Evolutionary conservation across 2,888 invertebrate genomes (phyloP).

Genomic region (Harpalus rubripes): DNA sequence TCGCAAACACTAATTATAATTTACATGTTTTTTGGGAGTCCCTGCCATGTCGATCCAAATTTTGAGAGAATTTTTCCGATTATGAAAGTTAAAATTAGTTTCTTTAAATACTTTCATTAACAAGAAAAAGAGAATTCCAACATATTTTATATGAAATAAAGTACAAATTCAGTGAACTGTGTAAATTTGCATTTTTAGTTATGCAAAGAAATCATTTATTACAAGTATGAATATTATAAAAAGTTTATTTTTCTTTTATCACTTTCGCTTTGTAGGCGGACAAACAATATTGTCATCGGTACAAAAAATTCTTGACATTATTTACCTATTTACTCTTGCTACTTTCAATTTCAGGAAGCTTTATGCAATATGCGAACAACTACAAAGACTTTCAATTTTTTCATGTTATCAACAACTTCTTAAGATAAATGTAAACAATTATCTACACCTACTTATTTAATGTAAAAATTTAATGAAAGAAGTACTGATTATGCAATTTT

Average conservation of each 20-base stretch:
- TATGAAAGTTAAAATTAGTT: conserved; percentile 24
- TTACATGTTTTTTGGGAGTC: no score
- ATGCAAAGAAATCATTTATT: conserved; percentile 52
- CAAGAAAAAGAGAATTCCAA: conserved; percentile 45
- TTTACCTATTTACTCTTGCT: conserved; percentile 42
- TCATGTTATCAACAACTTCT: background rate
- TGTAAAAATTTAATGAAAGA: background rate
- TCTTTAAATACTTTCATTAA: conserved; percentile 48
- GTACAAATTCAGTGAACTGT: conserved; percentile 31
- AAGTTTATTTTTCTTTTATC: conserved; percentile 54
- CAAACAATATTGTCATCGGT: conserved; percentile 39
- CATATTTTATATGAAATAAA: conserved; percentile 48
- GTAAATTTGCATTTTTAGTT: conserved; percentile 46
- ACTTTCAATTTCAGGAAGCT: conserved; percentile 38
- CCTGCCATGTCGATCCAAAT: no score
- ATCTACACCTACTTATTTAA: conserved; percentile 8
- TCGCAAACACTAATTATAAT: no score
- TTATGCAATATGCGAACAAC: conserved; percentile 23
- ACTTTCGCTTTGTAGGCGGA: conserved; percentile 60
- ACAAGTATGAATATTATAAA: conserved; percentile 52
- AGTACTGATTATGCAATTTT: background rate
- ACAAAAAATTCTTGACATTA: conserved; percentile 44
- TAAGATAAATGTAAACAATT: conserved; percentile 49
- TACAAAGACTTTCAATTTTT: conserved; percentile 37
- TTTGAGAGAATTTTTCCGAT: background rate